Evolutionary conservation across 2,797 vertebrate genomes (phyloP).

Genomic region (Oreortyx pictus): DNA sequence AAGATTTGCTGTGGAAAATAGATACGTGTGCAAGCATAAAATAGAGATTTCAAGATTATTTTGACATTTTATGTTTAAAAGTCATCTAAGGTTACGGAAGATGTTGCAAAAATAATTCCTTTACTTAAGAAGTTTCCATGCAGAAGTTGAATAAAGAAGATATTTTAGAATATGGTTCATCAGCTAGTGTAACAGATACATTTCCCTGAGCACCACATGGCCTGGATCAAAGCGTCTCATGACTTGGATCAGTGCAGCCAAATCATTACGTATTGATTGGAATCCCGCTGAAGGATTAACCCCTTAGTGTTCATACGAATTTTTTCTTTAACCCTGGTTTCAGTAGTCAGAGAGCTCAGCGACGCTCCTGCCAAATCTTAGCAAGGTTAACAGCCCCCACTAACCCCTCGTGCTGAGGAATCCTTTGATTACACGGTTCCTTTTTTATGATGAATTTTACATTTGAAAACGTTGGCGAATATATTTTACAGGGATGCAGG

Average conservation of each 20-base stretch:
- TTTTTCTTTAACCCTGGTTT: slow-evolving; percentile 29
- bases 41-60: slow-evolving; percentile 54
- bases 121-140: slow-evolving; percentile 62
- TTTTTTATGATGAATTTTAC: neutral
- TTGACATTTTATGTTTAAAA: slow-evolving; percentile 61
- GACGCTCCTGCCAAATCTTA: neutral
- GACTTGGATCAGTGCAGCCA: slow-evolving; percentile 84
- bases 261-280: slow-evolving; percentile 90
- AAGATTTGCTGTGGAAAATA: slow-evolving; percentile 41
- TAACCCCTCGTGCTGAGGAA: neutral
- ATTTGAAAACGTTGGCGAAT: neutral
- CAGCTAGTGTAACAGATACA: slow-evolving; percentile 76
- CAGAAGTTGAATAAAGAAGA: slow-evolving; percentile 72
- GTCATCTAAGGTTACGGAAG: slow-evolving; percentile 70
- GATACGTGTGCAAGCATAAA: slow-evolving; percentile 20
- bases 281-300: slow-evolving; percentile 75
- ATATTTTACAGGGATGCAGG: neutral
- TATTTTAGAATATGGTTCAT: slow-evolving; percentile 81
- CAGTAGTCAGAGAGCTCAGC: neutral
- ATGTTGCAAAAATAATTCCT: slow-evolving; percentile 73
- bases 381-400: slow-evolving; percentile 27
- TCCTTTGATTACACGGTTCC: slow-evolving; percentile 1
- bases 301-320: slow-evolving; percentile 35
- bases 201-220: slow-evolving; percentile 79
- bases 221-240: slow-evolving; percentile 85